Evolutionary conservation across 2,113 vertebrate genomes (phyloP), one percentile per base, ranked within the genome.

Genomic region (Clarias macrocephalus): DNA sequence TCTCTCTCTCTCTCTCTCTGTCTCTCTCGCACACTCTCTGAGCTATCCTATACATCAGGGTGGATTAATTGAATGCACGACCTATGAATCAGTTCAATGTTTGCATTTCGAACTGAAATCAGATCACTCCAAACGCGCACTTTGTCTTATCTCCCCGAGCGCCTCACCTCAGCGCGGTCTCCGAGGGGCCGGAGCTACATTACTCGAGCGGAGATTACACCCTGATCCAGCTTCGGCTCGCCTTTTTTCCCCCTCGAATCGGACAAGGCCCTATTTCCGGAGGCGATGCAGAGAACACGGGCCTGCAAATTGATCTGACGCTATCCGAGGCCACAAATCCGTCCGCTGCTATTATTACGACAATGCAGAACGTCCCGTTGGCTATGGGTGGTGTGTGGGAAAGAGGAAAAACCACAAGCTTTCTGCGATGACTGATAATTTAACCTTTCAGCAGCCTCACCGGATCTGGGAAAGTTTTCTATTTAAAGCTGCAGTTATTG

Each of bases 391-490:
- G 75, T 65, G 54, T 42, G 65, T 12, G 8, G 54, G 57, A 62
- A 81, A 37, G 79, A 59, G 59, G 48, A 52, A 86, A 82, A 79
- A 76, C 85, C 76, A 68, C 82, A 23, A 76, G 52, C 48, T 80
- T 82, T 87, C 77, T 59, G 80, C 21, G 23, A 85, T 77, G 83
- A 85, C 79, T 89, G 86, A 89, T 87, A 82, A 77, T 59, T 82
- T 62, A 79, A 85, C 70, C 86, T 87, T 80, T 60, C 66, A 12
- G 68, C 83, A 82, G 62, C 88, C 79, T 73, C 62, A n/a, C 68
- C 54, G 54, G 86, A 89, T 85, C 77, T 77, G 83, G 84, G 77
- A 52, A 89, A 87, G 82, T 54, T 77, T 65, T 87, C 86, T 89
- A 87, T 89, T 87, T 87, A 82, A 81, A 81, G 83, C 48, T 56